Evolutionary conservation across 2,888 invertebrate species (phyloP).

Genomic region (Pharmacophagus antenor): DNA sequence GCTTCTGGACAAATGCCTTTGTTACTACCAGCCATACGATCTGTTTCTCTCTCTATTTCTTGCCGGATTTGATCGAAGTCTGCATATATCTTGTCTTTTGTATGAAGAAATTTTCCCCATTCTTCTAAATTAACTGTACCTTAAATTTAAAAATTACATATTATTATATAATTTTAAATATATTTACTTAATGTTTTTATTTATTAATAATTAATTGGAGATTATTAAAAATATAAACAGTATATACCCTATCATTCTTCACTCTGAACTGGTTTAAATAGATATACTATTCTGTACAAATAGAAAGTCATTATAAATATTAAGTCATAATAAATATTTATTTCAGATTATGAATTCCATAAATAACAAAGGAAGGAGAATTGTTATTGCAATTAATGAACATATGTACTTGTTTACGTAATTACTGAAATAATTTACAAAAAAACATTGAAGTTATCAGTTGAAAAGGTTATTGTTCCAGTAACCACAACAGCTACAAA

Average conservation of each 20-base stretch:
- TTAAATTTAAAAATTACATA: conserved; percentile 54
- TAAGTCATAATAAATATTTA: too few species aligned
- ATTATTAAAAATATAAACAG: not conserved
- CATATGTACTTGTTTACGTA: not conserved
- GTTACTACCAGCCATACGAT: conserved; percentile 95
- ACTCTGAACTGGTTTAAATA: not conserved
- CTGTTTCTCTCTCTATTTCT: conserved; percentile 97
- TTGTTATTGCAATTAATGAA: not conserved
- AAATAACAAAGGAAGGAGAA: not conserved
- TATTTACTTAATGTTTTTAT: not conserved
- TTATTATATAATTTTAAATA: not conserved
- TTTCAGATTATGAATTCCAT: too few species aligned
- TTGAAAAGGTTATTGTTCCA: conserved; percentile 10
- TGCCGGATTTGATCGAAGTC: conserved; percentile 94
- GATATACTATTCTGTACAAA: too few species aligned
- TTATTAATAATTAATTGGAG: not conserved
- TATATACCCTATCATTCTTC: not conserved
- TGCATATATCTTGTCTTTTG: conserved; percentile 91
- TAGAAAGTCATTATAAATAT: too few species aligned
- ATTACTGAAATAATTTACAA: not conserved
- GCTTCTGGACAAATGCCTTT: conserved; percentile 98
- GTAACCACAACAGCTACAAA: conserved; percentile 11
- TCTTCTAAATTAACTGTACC: conserved; percentile 93
- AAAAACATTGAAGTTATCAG: not conserved
- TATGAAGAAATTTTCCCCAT: conserved; percentile 98